These are phyloP conservation scores for Cydia splendana DNA, from an alignment of 1,140 invertebrate species.

Conservation along the genomic window DNA sequence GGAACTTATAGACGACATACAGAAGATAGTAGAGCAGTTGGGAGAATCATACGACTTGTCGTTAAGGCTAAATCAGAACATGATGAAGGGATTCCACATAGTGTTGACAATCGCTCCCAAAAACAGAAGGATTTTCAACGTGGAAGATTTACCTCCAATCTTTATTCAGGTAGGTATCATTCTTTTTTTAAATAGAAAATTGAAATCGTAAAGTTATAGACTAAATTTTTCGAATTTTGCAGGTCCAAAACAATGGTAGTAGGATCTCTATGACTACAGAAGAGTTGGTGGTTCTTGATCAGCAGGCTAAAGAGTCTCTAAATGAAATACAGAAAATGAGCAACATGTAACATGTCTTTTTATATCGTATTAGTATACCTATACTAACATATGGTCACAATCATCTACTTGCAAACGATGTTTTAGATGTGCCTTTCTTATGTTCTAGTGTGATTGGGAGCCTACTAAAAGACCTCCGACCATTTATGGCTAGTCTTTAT, in stretches of 20 bases:
- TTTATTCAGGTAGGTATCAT: conserved; percentile 82
- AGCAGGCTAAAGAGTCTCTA: conserved; percentile 86
- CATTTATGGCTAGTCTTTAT: conserved; percentile 88
- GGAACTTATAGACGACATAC: conserved; percentile 89
- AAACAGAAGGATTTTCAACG: conserved; percentile 71
- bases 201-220: neutral
- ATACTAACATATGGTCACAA: no score
- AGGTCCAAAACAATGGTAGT: conserved; percentile 84
- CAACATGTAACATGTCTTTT: conserved; percentile 83
- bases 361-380: neutral
- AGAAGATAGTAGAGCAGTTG: conserved; percentile 83
- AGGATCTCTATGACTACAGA: conserved; percentile 89
- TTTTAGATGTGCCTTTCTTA: neutral
- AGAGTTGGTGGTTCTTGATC: conserved; percentile 85
- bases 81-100: conserved; percentile 88
- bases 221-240: neutral
- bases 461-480: conserved; percentile 82
- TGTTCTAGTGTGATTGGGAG: conserved; percentile 82
- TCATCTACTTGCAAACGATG: no score
- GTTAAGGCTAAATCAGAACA: conserved; percentile 84
- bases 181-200: neutral
- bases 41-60: conserved; percentile 83
- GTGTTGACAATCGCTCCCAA: conserved; percentile 80
- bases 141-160: conserved; percentile 82
- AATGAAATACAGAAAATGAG: conserved; percentile 90